Evolutionary conservation across 2,888 invertebrate species (phyloP), one percentile per base, ranked within the genome.

Genomic region (Ectobius pallidus): DNA sequence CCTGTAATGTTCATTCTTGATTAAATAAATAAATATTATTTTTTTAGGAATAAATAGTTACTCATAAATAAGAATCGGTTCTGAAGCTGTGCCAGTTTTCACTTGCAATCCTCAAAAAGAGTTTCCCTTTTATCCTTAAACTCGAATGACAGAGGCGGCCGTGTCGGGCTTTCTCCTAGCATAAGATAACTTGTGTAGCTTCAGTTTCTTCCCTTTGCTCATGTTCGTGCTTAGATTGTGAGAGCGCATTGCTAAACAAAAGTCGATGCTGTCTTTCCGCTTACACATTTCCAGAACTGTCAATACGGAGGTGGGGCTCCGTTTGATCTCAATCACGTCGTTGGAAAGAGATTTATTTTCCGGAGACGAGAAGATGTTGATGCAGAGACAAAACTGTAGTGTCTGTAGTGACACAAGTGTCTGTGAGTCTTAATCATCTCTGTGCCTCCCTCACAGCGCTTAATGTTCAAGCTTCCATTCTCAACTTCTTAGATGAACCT

Each of bases 281-380:
- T n/a, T 46, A 46, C 9, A n/a, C 46, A n/a, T 46, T 46, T 46
- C 46, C n/a, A 46, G 46, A 46, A 46, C 7, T 46, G 46, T 46
- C 46, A 46, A 46, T 46, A n/a, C 18, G n/a, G 46, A 46, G 46
- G 46, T 11, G 46, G 46, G 4, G 16, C 46, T 46, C n/a, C 46
- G 46, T 46, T 46, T 46, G 46, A 46, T 46, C 46, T 46, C 46
- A 46, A 46, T 46, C 46, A 46, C 46, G 46, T 46, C 7, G 46
- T 4, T 4, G 7, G 46, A n/a, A 46, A 46, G 46, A 46, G 46
- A 46, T 46, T 46, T 46, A 46, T 46, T 46, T 46, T 46, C 46
- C 16, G 18, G 9, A n/a, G 46, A n/a, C 3, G 18, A 46, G 46
- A 14, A n/a, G 46, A 34, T 34, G 34, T 34, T 34, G 46, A n/a